phyloP scores from a whole-genome alignment of 2,888 invertebrate species.

The Clanis bilineata region DNA sequence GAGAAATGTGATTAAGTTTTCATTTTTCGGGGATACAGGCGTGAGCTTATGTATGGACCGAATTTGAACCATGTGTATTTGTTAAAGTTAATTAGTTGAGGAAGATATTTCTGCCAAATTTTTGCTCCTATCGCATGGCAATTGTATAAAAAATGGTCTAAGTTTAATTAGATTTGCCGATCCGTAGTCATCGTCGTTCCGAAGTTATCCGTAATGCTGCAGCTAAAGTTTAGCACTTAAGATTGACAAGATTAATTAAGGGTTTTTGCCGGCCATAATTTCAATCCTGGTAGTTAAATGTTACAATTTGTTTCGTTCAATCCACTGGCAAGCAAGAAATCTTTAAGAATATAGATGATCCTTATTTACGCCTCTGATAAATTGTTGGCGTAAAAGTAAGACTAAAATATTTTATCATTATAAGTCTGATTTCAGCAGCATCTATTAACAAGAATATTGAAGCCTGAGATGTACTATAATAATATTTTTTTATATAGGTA shows the following conservation, averaged over 20 bases:
- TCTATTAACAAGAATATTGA: too few species aligned
- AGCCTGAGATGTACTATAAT: too few species aligned
- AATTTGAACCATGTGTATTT: slow-evolving; percentile 34
- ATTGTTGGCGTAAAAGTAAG: not conserved
- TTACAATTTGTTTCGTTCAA: not conserved
- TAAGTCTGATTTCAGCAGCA: too few species aligned
- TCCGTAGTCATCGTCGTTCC: not conserved
- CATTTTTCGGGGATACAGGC: too few species aligned
- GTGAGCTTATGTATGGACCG: not conserved
- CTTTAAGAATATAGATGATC: not conserved
- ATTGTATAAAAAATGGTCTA: slow-evolving; percentile 37
- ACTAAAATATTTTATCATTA: too few species aligned
- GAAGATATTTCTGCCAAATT: slow-evolving; percentile 25
- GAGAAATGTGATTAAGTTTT: slow-evolving; percentile 22
- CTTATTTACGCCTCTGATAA: not conserved
- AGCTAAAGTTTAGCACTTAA: not conserved
- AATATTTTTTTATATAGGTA: too few species aligned
- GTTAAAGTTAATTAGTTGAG: too few species aligned
- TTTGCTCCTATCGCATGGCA: slow-evolving; percentile 36
- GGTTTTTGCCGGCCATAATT: not conserved
- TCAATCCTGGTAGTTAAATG: not conserved
- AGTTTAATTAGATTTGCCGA: slow-evolving; percentile 36
- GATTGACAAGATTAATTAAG: slow-evolving; percentile 3
- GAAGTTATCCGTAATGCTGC: not conserved
- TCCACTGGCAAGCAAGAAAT: not conserved